phyloP scores from a whole-genome alignment of 2,797 vertebrate genomes.

The Rhinogobio ventralis region DNA sequence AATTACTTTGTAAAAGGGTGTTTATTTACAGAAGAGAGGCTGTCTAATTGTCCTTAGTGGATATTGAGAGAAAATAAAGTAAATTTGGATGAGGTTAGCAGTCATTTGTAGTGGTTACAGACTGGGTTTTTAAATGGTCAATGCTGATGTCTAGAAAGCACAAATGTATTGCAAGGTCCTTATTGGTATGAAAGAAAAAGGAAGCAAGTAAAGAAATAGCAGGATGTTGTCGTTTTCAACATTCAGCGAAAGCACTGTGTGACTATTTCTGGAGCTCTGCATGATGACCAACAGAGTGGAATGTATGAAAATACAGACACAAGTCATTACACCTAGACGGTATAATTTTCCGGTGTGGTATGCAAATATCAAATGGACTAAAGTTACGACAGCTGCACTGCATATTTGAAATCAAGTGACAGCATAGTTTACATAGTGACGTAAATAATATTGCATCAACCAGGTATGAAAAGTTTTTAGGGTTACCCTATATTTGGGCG shows the following conservation, averaged over 20 bases:
- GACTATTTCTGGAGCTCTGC: background rate
- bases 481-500: background rate
- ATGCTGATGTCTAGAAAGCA: slow-evolving; percentile 1
- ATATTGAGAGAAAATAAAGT: background rate
- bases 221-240: background rate
- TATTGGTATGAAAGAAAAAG: background rate
- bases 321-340: slow-evolving; percentile 10
- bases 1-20: background rate
- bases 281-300: background rate
- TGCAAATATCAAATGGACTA: slow-evolving; percentile 21
- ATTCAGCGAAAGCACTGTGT: background rate
- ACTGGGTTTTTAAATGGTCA: background rate
- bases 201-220: background rate
- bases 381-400: slow-evolving; percentile 11
- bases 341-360: slow-evolving; percentile 30
- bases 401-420: background rate
- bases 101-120: background rate
- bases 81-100: background rate
- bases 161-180: background rate
- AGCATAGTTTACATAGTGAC: background rate
- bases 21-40: background rate
- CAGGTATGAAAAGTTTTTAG: background rate
- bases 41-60: background rate
- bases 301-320: slow-evolving; percentile 38
- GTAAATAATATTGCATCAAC: background rate